Conservation (phyloP, 2,888 invertebrate species). For the Trachelus tabidus region DNA sequence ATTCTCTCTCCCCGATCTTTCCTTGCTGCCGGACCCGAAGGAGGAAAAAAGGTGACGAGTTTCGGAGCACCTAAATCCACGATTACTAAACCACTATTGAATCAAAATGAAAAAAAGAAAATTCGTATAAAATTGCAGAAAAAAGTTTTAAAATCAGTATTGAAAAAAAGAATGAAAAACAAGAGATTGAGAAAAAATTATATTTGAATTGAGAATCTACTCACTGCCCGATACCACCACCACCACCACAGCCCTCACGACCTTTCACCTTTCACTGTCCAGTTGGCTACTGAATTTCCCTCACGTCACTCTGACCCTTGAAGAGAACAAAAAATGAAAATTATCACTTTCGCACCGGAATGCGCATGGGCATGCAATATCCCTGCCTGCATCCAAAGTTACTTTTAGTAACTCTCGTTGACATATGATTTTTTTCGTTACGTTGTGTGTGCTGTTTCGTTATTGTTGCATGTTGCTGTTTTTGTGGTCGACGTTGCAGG, state of each 20-base stretch:
- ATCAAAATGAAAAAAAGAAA: conserved; percentile 14
- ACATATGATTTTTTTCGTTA: not conserved
- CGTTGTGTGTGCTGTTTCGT: not conserved
- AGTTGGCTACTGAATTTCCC: conserved; percentile 12
- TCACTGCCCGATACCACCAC: conserved; percentile 43
- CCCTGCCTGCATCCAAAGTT: conserved; percentile 42
- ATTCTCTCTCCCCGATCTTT: conserved; percentile 65
- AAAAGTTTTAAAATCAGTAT: conserved; percentile 15
- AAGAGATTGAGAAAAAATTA: conserved; percentile 28
- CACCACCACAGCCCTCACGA: conserved; percentile 37
- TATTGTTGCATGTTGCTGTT: not conserved
- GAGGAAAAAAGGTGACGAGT: conserved; percentile 76
- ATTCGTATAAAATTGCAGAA: conserved; percentile 19
- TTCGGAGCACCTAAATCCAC: conserved; percentile 68
- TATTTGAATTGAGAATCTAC: conserved; percentile 39
- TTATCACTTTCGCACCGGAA: conserved; percentile 56
- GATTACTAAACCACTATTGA: conserved; percentile 43
- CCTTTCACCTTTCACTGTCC: conserved; percentile 8
- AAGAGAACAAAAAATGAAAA: not conserved
- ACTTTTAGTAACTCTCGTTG: not conserved
- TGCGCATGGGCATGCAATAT: conserved; percentile 61
- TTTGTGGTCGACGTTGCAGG: not conserved
- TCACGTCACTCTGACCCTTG: conserved; percentile 48
- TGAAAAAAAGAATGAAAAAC: conserved; percentile 15
- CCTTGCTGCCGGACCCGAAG: conserved; percentile 68